Conservation (phyloP, 1,140 invertebrate species). For the Aphis gossypii region DNA sequence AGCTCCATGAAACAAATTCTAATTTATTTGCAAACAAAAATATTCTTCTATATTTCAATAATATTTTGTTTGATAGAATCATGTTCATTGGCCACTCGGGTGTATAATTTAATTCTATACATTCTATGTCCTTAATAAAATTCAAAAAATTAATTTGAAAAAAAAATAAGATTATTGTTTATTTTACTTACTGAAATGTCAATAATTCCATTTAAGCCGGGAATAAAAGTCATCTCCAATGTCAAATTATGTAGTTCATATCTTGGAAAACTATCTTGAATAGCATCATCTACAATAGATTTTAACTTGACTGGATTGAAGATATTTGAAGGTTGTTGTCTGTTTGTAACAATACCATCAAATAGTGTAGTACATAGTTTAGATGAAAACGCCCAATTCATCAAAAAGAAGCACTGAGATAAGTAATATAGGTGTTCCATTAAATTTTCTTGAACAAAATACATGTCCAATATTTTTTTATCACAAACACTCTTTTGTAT, state of each 20-base stretch:
- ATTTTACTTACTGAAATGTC: constrained; percentile 42
- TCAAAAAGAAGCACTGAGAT: constrained; percentile 45
- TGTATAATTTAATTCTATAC: constrained; percentile 36
- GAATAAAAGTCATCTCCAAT: not conserved
- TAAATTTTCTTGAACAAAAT: constrained; percentile 35
- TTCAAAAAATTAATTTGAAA: not conserved
- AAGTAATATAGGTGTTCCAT: constrained; percentile 33
- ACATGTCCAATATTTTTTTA: constrained; percentile 38
- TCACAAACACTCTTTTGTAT: constrained; percentile 33
- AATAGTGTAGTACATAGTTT: constrained; percentile 25
- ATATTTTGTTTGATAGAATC: constrained; percentile 32
- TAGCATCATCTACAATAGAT: constrained; percentile 33
- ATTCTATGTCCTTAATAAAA: constrained; percentile 35
- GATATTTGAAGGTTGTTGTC: not conserved
- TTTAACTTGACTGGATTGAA: constrained; percentile 28
- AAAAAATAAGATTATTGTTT: not conserved
- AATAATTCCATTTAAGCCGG: not conserved
- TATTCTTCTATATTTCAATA: constrained; percentile 48
- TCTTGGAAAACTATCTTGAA: constrained; percentile 29
- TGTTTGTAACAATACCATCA: not conserved
- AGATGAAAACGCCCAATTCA: constrained; percentile 39
- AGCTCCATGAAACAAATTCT: constrained; percentile 52
- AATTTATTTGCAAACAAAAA: constrained; percentile 50
- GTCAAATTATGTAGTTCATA: not conserved
- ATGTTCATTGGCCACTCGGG: constrained; percentile 42